Conservation (phyloP, 2,797 vertebrate species). For the Poeciliopsis presidionis region DNA sequence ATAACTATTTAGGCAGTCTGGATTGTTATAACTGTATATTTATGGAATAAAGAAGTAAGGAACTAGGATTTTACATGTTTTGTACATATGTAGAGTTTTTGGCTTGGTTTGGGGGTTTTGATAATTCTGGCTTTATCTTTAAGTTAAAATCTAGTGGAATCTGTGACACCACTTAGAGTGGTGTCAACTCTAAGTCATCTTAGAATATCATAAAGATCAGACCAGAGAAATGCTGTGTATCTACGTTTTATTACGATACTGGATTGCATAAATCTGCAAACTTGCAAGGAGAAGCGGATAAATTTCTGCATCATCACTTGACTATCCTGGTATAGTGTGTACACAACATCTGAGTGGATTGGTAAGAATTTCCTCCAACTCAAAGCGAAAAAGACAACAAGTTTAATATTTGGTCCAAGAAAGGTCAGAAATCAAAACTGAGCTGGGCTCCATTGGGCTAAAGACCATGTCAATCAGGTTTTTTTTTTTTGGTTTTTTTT, state of each 20-base stretch:
- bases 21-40: no score
- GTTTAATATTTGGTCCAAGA: background rate
- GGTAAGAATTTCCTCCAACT: background rate
- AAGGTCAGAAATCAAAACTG: background rate
- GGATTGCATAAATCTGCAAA: no score
- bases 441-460: background rate
- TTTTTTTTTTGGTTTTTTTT: no score
- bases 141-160: background rate
- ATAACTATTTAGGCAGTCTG: no score
- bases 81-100: background rate
- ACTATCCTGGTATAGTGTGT: background rate
- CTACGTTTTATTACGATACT: no score
- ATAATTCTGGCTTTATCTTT: background rate
- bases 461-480: background rate
- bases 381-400: background rate
- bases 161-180: background rate
- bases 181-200: background rate
- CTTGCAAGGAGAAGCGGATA: no score
- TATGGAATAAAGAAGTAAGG: no score
- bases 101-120: background rate
- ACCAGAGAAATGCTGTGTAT: background rate
- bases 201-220: background rate
- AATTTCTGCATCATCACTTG: background rate
- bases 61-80: background rate
- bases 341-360: background rate